Base-by-base conservation (phyloP, 2,113 vertebrate species). In the Podarcis muralis region DNA sequence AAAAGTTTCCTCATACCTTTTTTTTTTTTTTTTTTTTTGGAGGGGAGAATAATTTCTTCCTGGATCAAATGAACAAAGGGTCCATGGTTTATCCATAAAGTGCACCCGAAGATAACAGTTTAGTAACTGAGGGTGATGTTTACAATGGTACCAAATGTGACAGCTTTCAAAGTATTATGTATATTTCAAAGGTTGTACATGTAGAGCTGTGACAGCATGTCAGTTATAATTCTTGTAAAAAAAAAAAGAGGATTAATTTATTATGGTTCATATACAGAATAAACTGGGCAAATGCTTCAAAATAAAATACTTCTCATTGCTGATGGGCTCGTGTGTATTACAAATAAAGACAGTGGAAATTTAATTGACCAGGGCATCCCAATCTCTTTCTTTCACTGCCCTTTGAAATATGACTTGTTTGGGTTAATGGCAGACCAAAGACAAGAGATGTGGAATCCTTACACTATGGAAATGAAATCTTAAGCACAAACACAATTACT, bases 121-220 rank as follows among this genome's bases (percentile, higher is more conserved):
- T 95, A 93, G 93, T 94, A 95, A 96, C 95, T 71, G 91, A 96
- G 92, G 91, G 84, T 96, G 96, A 97, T 97, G 95, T 97, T 97
- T 97, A 96, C 96, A 96, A 94, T 89, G 90, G 93, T 95, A 96
- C 95, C 43, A 93, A 96, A 96, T 92, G 94, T 96, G 97, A 97
- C 97, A 97, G 96, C 96, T 97, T 96, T 97, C 96, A 96, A 97
- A 97, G 95, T 93, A 95, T 96, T 96, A 96, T 96, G 95, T 96
- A 91, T 96, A 96, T 97, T 96, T 96, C 94, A 87, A 89, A 91
- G 90, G 94, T 93, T 94, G 92, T 92, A 95, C 96, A 92, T 95
- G 94, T 93, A 93, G 90, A 95, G 94, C 94, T 97, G 95, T 97
- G 96, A 97, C 96, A 97, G 96, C 95, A 91, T 96, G 97, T 97